Evolutionary conservation across 2,888 invertebrate species (phyloP).

Genomic region (Spialia ferax): DNA sequence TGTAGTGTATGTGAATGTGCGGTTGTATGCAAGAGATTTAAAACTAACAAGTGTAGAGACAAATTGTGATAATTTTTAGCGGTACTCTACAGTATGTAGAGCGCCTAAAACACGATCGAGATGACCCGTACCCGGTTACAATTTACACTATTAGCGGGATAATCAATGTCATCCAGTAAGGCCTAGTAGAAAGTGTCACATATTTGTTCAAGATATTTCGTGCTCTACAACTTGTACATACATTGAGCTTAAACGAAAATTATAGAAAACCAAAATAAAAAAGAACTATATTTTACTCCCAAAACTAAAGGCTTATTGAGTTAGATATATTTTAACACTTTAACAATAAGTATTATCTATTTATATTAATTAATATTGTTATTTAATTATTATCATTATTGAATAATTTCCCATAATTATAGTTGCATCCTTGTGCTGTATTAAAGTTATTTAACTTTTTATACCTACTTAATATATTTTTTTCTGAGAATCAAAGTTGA

Average conservation of each 20-base stretch:
- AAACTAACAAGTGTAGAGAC: constrained; percentile 59
- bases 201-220: constrained; percentile 64
- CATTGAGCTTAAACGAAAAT: background rate
- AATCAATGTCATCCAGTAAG: constrained; percentile 64
- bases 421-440: too few relatives aligned
- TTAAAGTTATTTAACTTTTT: too few relatives aligned
- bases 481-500: too few relatives aligned
- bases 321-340: too few relatives aligned
- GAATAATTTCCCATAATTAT: too few relatives aligned
- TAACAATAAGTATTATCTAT: too few relatives aligned
- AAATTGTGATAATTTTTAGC: constrained; percentile 83
- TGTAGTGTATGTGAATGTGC: constrained; percentile 56
- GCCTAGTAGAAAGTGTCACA: constrained; percentile 78
- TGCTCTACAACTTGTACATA: constrained; percentile 8
- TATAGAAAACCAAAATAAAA: background rate
- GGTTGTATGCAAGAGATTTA: constrained; percentile 55
- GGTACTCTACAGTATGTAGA: constrained; percentile 78
- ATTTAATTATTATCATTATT: too few relatives aligned
- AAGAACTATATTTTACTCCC: too few relatives aligned
- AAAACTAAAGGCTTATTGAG: too few relatives aligned
- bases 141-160: constrained; percentile 79
- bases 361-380: too few relatives aligned
- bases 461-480: too few relatives aligned
- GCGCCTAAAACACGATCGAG: constrained; percentile 70
- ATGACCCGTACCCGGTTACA: constrained; percentile 67